phyloP scores from a whole-genome alignment of 1,140 invertebrate species.

The Choristoneura fumiferana region DNA sequence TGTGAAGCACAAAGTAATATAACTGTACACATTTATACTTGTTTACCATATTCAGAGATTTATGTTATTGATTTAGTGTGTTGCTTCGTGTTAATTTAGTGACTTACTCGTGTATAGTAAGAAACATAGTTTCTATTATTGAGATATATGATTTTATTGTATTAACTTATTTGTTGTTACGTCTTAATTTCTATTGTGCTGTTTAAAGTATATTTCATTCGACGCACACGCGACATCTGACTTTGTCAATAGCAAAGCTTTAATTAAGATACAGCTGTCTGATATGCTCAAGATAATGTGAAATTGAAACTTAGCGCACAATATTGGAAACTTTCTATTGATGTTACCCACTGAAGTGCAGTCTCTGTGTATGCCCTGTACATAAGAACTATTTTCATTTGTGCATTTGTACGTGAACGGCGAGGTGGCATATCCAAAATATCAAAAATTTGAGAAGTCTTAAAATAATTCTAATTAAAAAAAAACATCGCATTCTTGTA shows the following conservation, averaged over 20 bases:
- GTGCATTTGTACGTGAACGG: constrained; percentile 50
- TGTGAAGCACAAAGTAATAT: constrained; percentile 50
- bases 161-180: constrained; percentile 77
- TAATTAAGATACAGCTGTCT: constrained; percentile 68
- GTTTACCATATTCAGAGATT: constrained; percentile 68
- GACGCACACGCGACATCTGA: constrained; percentile 43
- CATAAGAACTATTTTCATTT: constrained; percentile 56
- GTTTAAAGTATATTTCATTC: constrained; percentile 39
- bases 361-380: constrained; percentile 64
- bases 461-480: too few species aligned
- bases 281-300: constrained; percentile 71
- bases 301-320: constrained; percentile 76
- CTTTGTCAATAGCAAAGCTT: constrained; percentile 76
- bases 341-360: constrained; percentile 67
- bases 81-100: constrained; percentile 75
- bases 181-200: constrained; percentile 55
- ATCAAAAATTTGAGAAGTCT: too few species aligned
- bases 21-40: constrained; percentile 51
- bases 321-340: constrained; percentile 69
- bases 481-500: too few species aligned
- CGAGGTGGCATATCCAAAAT: neutral
- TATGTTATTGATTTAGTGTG: constrained; percentile 67
- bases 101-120: constrained; percentile 64
- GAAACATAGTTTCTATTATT: constrained; percentile 74
- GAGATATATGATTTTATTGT: constrained; percentile 65